These are phyloP conservation scores for Leptopilina boulardi DNA, from an alignment of 1,140 invertebrate genomes.

Conservation along the genomic window DNA sequence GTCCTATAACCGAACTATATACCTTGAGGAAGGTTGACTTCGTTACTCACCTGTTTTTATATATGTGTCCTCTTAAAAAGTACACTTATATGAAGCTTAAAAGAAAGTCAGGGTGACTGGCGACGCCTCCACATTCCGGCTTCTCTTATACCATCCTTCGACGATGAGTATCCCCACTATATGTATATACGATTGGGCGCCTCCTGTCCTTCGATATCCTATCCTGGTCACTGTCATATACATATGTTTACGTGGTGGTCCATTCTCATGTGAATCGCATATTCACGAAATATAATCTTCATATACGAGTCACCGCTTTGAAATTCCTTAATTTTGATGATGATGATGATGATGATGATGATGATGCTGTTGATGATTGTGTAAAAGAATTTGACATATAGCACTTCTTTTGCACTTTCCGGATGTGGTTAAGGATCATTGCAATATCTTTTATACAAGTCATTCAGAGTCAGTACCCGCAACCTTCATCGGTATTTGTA, in stretches of 20 bases:
- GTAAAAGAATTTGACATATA: background rate
- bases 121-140: conserved; percentile 69
- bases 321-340: conserved; percentile 2
- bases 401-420: conserved; percentile 4
- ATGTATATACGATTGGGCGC: conserved; percentile 43
- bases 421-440: background rate
- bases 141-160: conserved; percentile 70
- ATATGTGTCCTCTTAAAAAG: conserved; percentile 56
- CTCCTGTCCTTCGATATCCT: conserved; percentile 62
- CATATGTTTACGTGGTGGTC: conserved; percentile 43
- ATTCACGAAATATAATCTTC: background rate
- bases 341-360: conserved; percentile 2
- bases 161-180: conserved; percentile 53
- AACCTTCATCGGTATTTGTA: conserved; percentile 2
- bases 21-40: conserved; percentile 21
- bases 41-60: conserved; percentile 65
- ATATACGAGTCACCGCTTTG: background rate
- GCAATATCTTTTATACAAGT: background rate
- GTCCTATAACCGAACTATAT: conserved; percentile 21
- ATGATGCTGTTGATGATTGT: background rate
- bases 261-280: conserved; percentile 43
- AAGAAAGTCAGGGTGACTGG: conserved; percentile 71
- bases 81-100: conserved; percentile 59
- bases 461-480: background rate
- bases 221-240: conserved; percentile 49